Evolutionary conservation across 2,888 invertebrate genomes (phyloP).

Genomic region (Petrolisthes manimaculis): DNA sequence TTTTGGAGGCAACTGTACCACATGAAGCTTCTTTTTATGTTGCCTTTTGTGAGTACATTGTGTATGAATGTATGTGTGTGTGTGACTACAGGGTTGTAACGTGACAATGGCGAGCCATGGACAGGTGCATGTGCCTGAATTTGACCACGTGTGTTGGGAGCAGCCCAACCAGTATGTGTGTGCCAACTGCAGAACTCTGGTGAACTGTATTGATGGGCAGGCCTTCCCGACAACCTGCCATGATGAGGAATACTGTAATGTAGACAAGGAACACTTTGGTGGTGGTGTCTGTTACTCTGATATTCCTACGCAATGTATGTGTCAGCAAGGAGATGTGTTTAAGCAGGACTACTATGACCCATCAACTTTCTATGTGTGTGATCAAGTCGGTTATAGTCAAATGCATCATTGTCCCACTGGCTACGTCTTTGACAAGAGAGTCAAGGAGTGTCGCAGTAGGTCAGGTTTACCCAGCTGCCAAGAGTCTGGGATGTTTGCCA

Average conservation of each 20-base stretch:
- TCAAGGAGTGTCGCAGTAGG: conserved; percentile 12
- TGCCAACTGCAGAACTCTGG: conserved; percentile 33
- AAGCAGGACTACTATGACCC: conserved; percentile 20
- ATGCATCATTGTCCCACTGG: conserved; percentile 28
- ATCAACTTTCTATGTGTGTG: conserved; percentile 20
- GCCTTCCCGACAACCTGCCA: conserved; percentile 21
- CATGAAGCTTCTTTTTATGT: too few species aligned
- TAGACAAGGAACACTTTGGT: not conserved
- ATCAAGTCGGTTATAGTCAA: not conserved
- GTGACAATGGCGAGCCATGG: not conserved
- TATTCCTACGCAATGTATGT: not conserved
- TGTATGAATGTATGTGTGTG: too few species aligned
- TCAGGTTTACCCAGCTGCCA: conserved; percentile 21
- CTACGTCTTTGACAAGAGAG: conserved; percentile 8
- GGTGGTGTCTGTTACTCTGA: conserved; percentile 30
- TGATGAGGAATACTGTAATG: conserved; percentile 11
- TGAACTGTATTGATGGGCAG: conserved; percentile 36
- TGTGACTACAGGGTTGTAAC: conserved; percentile 32
- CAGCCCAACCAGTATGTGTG: conserved; percentile 28
- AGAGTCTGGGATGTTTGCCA: not conserved
- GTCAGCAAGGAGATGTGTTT: conserved; percentile 9
- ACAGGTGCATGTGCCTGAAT: not conserved
- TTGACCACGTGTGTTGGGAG: conserved; percentile 19
- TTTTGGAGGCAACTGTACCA: too few species aligned
- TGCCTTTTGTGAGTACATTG: too few species aligned